These are phyloP conservation scores for Timema podura DNA, from an alignment of 2,888 invertebrate species.

Conservation along the genomic window DNA sequence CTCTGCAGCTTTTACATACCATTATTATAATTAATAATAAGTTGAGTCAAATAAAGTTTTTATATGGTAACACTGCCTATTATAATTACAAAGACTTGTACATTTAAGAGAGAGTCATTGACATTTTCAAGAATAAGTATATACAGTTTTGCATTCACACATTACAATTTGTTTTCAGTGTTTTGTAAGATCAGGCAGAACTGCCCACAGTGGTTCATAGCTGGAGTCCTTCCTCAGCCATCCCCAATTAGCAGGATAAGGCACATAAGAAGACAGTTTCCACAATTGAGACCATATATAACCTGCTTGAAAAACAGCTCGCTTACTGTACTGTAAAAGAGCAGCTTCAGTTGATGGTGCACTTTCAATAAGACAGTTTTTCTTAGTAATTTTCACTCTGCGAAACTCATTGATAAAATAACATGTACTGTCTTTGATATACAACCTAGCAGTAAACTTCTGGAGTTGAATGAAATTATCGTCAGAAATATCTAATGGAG, in stretches of 20 bases:
- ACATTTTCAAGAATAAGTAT: slow-evolving; percentile 3
- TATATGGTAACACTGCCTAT: neutral
- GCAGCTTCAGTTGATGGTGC: neutral
- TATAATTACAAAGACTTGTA: slow-evolving; percentile 1
- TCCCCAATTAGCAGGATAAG: neutral
- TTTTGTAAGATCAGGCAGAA: neutral
- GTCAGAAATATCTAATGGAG: slow-evolving; percentile 1
- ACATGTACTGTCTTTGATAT: neutral
- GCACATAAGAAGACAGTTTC: neutral
- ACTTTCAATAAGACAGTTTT: neutral
- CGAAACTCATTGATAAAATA: neutral
- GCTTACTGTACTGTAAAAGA: neutral
- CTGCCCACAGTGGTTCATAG: neutral
- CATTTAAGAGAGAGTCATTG: neutral
- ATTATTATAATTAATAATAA: too few species aligned
- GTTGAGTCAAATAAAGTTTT: too few species aligned
- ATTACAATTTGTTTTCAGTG: neutral
- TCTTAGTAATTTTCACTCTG: neutral
- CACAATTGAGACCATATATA: neutral
- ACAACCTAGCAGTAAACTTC: neutral
- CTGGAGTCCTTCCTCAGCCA: slow-evolving; percentile 3
- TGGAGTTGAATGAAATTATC: neutral
- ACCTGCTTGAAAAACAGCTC: neutral
- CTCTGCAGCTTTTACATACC: too few species aligned
- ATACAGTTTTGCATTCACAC: neutral